Conservation (phyloP, 1,140 invertebrate genomes). For the Megalopta genalis region DNA sequence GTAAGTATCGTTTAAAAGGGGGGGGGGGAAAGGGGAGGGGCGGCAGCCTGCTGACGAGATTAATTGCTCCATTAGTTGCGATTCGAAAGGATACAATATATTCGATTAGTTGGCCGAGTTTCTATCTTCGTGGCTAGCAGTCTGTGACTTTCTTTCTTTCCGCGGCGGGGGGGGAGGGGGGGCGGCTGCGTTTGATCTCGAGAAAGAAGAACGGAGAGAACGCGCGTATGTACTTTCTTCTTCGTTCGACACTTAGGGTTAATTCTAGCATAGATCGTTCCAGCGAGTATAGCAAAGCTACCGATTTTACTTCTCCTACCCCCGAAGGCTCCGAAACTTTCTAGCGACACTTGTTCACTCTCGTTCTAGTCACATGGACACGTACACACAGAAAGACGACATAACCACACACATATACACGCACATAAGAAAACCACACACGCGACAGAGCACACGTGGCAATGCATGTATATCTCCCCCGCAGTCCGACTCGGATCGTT, state of each 20-base stretch:
- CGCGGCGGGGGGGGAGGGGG: background rate
- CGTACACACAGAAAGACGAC: background rate
- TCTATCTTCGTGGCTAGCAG: slow-evolving; percentile 25
- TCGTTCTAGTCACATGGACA: background rate
- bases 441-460: background rate
- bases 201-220: slow-evolving; percentile 2
- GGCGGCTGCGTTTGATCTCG: slow-evolving; percentile 37
- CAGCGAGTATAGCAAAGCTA: slow-evolving; percentile 23
- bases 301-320: slow-evolving; percentile 7
- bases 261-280: slow-evolving; percentile 38
- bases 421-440: background rate
- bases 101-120: slow-evolving; percentile 35
- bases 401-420: background rate
- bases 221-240: slow-evolving; percentile 13
- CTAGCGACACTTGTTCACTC: background rate
- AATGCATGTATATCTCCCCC: background rate
- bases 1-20: slow-evolving; percentile 27
- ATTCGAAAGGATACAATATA: slow-evolving; percentile 10
- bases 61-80: slow-evolving; percentile 40
- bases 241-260: slow-evolving; percentile 28
- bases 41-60: slow-evolving; percentile 25
- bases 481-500: background rate
- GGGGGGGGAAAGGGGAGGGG: background rate
- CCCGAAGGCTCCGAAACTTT: slow-evolving; percentile 36
- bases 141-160: slow-evolving; percentile 24